These are phyloP conservation scores for Phymatocera aterrima DNA, from an alignment of 2,888 invertebrate genomes.

Conservation along the genomic window DNA sequence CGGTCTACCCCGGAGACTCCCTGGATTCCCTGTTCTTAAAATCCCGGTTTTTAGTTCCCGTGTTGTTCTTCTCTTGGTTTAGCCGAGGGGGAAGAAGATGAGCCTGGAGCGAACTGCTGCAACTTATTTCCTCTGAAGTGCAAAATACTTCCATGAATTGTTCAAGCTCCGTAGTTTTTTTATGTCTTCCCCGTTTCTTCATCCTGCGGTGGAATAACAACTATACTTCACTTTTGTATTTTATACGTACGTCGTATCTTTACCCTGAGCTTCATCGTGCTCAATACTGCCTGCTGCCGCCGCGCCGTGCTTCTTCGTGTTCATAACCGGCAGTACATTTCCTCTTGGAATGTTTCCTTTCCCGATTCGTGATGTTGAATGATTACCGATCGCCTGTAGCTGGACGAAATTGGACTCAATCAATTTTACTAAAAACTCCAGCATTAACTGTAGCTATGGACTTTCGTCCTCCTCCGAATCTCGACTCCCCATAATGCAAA, in stretches of 20 bases:
- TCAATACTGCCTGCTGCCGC: no score
- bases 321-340: not conserved
- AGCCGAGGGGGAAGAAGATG: not conserved
- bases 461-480: not conserved
- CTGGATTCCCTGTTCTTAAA: not conserved
- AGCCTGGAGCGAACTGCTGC: not conserved
- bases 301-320: not conserved
- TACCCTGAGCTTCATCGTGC: not conserved
- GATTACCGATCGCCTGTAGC: conserved; percentile 9
- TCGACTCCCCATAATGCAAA: conserved; percentile 1
- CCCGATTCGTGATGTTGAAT: not conserved
- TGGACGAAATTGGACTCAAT: not conserved
- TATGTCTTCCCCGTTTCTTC: not conserved
- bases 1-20: not conserved
- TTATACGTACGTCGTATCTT: not conserved
- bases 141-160: conserved; percentile 8
- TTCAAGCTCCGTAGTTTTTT: not conserved
- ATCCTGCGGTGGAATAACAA: not conserved
- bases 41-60: not conserved
- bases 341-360: not conserved
- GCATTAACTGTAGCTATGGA: not conserved
- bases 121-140: not conserved
- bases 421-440: not conserved
- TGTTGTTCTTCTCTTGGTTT: not conserved
- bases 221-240: not conserved